These are phyloP conservation scores for Lucilia cuprina DNA, from an alignment of 1,140 invertebrate genomes.

Conservation along the genomic window DNA sequence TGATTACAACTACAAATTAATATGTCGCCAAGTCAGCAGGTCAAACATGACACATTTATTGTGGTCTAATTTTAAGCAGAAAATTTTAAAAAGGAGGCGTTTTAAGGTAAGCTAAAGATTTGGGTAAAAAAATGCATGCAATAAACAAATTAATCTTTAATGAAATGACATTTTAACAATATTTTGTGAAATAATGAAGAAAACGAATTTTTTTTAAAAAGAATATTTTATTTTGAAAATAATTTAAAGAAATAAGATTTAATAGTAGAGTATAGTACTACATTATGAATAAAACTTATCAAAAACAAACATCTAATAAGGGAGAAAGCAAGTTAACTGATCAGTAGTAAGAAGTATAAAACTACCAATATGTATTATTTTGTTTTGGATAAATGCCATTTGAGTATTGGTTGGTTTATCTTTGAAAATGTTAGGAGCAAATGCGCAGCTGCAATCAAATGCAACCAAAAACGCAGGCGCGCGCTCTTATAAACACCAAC, in stretches of 20 bases:
- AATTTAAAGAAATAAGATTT: neutral
- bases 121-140: neutral
- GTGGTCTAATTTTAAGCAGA: neutral
- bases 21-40: neutral
- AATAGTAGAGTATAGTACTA: neutral
- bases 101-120: neutral
- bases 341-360: neutral
- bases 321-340: neutral
- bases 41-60: neutral
- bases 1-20: neutral
- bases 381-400: neutral
- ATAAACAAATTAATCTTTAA: slow-evolving; percentile 14
- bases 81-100: neutral
- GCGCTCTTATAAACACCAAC: neutral
- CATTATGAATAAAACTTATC: neutral
- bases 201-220: neutral
- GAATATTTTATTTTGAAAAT: neutral
- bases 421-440: neutral
- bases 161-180: neutral
- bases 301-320: neutral
- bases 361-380: neutral
- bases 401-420: neutral
- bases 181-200: neutral
- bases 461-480: neutral
- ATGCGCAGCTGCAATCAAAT: slow-evolving; percentile 6